Percentiles rank a stretch among this genome's conserved stretches.
Evolutionary conservation across 2,113 vertebrate species (phyloP).

Genomic region (Lophochroa leadbeateri): DNA sequence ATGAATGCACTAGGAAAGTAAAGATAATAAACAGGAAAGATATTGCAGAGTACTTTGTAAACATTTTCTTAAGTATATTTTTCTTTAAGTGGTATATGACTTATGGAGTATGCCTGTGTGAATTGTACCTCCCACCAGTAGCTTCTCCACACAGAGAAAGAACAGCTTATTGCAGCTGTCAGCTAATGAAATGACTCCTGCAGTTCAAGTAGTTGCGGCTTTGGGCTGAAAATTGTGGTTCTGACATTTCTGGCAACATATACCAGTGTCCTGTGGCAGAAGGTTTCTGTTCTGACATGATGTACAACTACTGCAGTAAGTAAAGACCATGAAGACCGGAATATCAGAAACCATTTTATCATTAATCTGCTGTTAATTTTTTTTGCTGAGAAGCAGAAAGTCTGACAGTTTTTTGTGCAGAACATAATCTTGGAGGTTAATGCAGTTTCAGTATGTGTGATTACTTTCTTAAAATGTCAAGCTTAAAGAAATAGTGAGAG

Average conservation of each 20-base stretch:
- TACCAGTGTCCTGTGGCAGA: slow-evolving; percentile 7
- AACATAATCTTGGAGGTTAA: not conserved
- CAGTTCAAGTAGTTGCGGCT: slow-evolving; percentile 31
- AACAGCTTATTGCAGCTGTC: slow-evolving; percentile 45
- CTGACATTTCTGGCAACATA: slow-evolving; percentile 16
- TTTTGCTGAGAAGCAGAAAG: slow-evolving; percentile 11
- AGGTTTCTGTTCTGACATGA: not conserved
- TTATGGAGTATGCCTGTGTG: slow-evolving; percentile 19
- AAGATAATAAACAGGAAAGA: not conserved
- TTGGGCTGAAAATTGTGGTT: slow-evolving; percentile 30
- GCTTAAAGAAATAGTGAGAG: not conserved
- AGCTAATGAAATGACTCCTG: slow-evolving; percentile 49
- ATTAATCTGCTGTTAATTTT: not conserved
- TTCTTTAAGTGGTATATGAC: slow-evolving; percentile 30
- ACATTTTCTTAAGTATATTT: not conserved
- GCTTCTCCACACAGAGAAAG: slow-evolving; percentile 3
- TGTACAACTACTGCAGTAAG: not conserved
- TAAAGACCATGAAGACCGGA: not conserved
- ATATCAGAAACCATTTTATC: not conserved
- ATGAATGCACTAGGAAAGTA: not conserved
- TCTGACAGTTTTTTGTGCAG: not conserved
- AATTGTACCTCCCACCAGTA: slow-evolving; percentile 39
- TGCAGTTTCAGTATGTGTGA: not conserved
- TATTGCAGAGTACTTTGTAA: not conserved
- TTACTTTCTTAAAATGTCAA: not conserved